Conservation (phyloP, 1,140 invertebrate genomes). For the Ectropis grisescens region DNA sequence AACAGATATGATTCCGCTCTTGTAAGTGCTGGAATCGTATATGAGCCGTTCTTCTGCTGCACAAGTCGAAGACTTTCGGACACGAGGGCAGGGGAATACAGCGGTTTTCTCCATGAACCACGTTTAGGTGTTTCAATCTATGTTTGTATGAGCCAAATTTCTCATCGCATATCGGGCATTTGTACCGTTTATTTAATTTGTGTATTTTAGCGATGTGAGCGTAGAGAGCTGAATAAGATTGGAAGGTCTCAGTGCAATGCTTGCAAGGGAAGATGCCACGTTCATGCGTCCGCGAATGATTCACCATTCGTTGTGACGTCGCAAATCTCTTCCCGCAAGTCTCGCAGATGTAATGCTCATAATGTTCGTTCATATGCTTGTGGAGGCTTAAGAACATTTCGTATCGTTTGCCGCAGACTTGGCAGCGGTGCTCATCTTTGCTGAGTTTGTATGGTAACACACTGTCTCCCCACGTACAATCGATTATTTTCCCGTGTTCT, state of each 20-base stretch:
- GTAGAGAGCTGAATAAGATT: conserved; percentile 33
- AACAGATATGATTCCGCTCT: conserved; percentile 51
- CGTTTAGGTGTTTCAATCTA: conserved; percentile 46
- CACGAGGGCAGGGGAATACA: conserved; percentile 43
- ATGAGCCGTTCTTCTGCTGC: conserved; percentile 44
- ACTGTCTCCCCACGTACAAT: conserved; percentile 35
- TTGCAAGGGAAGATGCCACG: conserved; percentile 54
- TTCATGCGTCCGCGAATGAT: conserved; percentile 45
- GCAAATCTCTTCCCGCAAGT: conserved; percentile 60
- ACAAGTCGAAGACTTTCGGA: conserved; percentile 50
- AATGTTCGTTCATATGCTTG: conserved; percentile 61
- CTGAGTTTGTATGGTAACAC: conserved; percentile 51
- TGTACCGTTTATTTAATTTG: conserved; percentile 48
- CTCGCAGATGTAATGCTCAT: conserved; percentile 59
- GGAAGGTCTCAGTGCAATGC: conserved; percentile 36
- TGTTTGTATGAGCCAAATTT: conserved; percentile 52
- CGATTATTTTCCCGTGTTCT: conserved; percentile 35
- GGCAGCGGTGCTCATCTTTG: conserved; percentile 40
- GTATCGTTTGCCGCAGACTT: conserved; percentile 49
- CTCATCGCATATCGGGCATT: conserved; percentile 54
- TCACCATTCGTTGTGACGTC: conserved; percentile 44
- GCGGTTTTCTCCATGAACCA: conserved; percentile 42
- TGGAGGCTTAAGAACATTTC: conserved; percentile 61
- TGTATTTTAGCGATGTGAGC: conserved; percentile 46
- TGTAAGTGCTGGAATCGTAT: conserved; percentile 46